Percentiles rank a stretch among this genome's conserved stretches.
phyloP scores from a whole-genome alignment of 2,888 invertebrate genomes.

The Ptychoptera contaminata region DNA sequence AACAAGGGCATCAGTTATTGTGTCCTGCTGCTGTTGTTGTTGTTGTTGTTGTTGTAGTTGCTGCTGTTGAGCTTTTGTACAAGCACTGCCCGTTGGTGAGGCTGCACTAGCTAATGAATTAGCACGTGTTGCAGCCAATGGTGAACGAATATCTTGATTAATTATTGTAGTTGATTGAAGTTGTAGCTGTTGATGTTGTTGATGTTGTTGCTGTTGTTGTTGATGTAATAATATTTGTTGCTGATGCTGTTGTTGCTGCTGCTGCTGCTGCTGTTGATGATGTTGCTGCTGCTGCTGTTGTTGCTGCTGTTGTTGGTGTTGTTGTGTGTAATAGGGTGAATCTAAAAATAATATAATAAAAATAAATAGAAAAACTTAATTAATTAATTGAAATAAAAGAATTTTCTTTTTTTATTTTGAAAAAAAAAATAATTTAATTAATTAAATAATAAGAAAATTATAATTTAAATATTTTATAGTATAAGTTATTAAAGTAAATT shows the following conservation, averaged over 20 bases:
- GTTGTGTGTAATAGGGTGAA: conserved; percentile 39
- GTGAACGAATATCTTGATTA: conserved; percentile 48
- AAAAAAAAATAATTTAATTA: neutral
- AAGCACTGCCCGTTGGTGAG: conserved; percentile 54
- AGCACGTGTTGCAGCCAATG: conserved; percentile 52
- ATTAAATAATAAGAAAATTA: neutral
- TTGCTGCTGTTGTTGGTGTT: too few relatives aligned
- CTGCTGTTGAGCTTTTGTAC: conserved; percentile 40
- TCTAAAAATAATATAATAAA: conserved; percentile 27
- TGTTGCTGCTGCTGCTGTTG: conserved; percentile 1
- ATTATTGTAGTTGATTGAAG: conserved; percentile 15
- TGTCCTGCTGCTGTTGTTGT: too few relatives aligned
- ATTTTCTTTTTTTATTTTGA: neutral
- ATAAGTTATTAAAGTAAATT: conserved; percentile 1
- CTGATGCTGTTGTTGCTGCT: neutral
- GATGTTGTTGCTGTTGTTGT: conserved; percentile 14
- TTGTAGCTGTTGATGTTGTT: conserved; percentile 18
- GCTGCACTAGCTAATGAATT: conserved; percentile 54
- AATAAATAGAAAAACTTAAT: conserved; percentile 2
- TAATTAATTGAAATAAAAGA: neutral
- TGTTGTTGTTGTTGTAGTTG: neutral
- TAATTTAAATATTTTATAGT: too few relatives aligned
- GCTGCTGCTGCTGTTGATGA: conserved; percentile 29
- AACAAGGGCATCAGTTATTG: too few relatives aligned
- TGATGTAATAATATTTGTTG: too few relatives aligned